These are phyloP conservation scores for Channa striata DNA, from an alignment of 2,797 vertebrate species.

Conservation along the genomic window DNA sequence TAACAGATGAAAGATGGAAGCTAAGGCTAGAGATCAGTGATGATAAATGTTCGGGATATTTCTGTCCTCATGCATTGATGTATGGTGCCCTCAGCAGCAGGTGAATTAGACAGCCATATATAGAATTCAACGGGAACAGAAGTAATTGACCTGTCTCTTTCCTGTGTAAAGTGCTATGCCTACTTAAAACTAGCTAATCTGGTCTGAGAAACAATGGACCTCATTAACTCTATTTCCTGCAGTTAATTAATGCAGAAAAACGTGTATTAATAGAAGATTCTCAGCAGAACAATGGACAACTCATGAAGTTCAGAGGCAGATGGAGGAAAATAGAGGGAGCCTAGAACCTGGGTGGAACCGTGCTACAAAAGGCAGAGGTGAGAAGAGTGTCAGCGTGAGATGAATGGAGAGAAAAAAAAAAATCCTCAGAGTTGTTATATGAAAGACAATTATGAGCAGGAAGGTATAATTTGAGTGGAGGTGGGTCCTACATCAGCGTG, in stretches of 20 bases:
- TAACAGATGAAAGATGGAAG: slow-evolving; percentile 65
- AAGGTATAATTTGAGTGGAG: slow-evolving; percentile 19
- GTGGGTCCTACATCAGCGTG: neutral
- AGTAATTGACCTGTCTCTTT: slow-evolving; percentile 72
- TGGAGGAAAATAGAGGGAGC: slow-evolving; percentile 26
- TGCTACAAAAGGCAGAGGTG: slow-evolving; percentile 22
- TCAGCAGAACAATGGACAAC: slow-evolving; percentile 16
- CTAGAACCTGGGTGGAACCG: neutral
- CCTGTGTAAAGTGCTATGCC: slow-evolving; percentile 49
- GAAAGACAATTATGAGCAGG: slow-evolving; percentile 12
- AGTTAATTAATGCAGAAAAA: slow-evolving; percentile 65
- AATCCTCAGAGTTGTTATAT: slow-evolving; percentile 21
- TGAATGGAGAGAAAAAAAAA: slow-evolving; percentile 20
- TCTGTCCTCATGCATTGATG: slow-evolving; percentile 66
- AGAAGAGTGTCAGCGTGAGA: slow-evolving; percentile 11
- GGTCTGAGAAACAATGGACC: slow-evolving; percentile 55
- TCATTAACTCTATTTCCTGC: slow-evolving; percentile 53
- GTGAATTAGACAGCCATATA: slow-evolving; percentile 71
- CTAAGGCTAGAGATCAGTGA: slow-evolving; percentile 52
- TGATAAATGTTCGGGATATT: slow-evolving; percentile 81
- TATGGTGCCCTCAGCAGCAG: slow-evolving; percentile 60
- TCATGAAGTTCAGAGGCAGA: slow-evolving; percentile 26
- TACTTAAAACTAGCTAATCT: slow-evolving; percentile 56
- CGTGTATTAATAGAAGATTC: slow-evolving; percentile 59
- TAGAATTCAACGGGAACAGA: slow-evolving; percentile 66